These are phyloP conservation scores for Lathamus discolor DNA, from an alignment of 2,113 vertebrate genomes.

Conservation along the genomic window DNA sequence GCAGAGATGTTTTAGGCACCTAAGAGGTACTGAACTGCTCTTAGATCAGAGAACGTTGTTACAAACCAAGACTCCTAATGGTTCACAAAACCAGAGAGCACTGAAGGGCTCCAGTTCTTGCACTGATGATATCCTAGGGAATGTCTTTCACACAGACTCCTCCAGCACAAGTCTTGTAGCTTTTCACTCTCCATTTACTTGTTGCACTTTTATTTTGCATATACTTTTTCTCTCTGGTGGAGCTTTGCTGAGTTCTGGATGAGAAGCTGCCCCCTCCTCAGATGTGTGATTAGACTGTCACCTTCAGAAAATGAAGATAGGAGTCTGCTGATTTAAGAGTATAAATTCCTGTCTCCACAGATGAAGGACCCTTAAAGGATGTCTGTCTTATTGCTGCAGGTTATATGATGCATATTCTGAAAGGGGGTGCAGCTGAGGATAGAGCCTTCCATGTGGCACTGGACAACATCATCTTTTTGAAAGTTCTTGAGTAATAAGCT, in stretches of 20 bases:
- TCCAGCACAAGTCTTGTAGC: neutral
- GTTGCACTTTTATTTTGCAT: neutral
- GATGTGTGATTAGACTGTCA: neutral
- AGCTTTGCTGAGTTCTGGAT: constrained; percentile 9
- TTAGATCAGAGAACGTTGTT: neutral
- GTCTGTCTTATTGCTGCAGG: neutral
- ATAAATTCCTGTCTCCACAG: neutral
- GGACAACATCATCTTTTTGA: neutral
- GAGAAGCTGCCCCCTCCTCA: neutral
- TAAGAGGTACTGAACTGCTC: neutral
- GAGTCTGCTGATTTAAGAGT: neutral
- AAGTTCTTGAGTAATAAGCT: neutral
- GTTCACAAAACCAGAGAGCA: neutral
- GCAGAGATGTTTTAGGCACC: neutral
- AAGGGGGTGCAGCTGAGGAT: neutral
- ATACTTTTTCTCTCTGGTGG: neutral
- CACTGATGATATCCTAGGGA: neutral
- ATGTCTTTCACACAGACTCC: neutral
- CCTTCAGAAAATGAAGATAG: neutral
- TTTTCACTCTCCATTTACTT: neutral
- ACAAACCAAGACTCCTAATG: neutral
- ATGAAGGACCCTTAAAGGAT: neutral
- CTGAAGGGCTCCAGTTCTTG: neutral
- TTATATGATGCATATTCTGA: neutral
- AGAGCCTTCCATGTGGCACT: neutral